These are phyloP conservation scores for Cherax quadricarinatus DNA, from an alignment of 1,140 invertebrate species.

Conservation along the genomic window DNA sequence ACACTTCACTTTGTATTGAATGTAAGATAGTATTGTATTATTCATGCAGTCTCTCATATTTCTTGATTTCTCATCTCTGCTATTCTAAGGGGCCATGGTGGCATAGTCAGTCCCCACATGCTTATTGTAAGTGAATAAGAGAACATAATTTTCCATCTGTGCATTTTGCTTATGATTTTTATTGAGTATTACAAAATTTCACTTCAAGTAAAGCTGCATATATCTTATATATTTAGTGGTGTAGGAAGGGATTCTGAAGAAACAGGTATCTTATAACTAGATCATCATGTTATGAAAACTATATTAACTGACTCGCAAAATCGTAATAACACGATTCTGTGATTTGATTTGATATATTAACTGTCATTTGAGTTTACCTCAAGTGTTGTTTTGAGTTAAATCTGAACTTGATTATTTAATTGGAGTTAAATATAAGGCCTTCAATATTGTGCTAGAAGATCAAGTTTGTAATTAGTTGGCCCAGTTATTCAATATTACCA, in stretches of 20 bases:
- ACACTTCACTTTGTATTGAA: constrained; percentile 53
- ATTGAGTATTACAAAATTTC: constrained; percentile 28
- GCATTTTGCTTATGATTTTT: constrained; percentile 61
- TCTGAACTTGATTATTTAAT: constrained; percentile 39
- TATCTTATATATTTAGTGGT: constrained; percentile 15
- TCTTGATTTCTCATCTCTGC: constrained; percentile 14
- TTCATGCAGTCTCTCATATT: constrained; percentile 20
- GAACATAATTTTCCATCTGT: constrained; percentile 17
- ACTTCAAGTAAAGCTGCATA: not conserved
- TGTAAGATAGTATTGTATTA: constrained; percentile 48
- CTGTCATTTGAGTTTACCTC: constrained; percentile 41
- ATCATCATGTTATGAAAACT: constrained; percentile 5
- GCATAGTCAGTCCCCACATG: constrained; percentile 52
- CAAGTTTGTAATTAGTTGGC: constrained; percentile 1
- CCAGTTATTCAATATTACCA: constrained; percentile 30
- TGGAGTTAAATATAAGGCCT: constrained; percentile 18
- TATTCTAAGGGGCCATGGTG: constrained; percentile 40
- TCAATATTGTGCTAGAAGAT: constrained; percentile 10
- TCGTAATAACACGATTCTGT: too few species aligned
- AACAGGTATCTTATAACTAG: not conserved
- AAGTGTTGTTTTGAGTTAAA: constrained; percentile 47
- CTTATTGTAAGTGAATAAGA: constrained; percentile 36
- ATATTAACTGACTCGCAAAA: not conserved
- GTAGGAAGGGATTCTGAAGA: constrained; percentile 9
- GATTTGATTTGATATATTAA: too few species aligned